phyloP scores from a whole-genome alignment of 2,797 vertebrate species.

The Nyctalus aviator region DNA sequence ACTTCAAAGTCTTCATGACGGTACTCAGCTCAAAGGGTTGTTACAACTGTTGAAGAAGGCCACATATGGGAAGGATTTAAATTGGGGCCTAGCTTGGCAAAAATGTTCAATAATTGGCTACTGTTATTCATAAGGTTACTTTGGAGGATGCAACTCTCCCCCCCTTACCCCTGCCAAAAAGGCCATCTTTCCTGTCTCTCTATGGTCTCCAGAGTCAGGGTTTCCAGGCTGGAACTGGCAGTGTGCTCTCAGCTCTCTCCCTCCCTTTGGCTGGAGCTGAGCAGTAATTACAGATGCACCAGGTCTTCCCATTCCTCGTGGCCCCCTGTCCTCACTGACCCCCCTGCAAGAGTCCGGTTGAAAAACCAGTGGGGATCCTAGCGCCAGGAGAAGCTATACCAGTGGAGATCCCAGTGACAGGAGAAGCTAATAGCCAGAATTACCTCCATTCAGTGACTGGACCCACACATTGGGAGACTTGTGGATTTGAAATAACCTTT shows the following conservation, averaged over 20 bases:
- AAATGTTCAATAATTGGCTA: not conserved
- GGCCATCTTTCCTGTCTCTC: not conserved
- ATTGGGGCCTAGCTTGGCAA: not conserved
- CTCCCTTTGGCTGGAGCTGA: not conserved
- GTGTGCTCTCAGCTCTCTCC: not conserved
- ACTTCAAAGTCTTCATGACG: not conserved
- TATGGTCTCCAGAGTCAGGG: not conserved
- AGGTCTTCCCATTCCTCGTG: not conserved
- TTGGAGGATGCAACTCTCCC: not conserved
- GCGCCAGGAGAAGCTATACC: not conserved
- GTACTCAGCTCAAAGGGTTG: not conserved
- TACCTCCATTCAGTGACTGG: conserved; percentile 31
- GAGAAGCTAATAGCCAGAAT: conserved; percentile 60
- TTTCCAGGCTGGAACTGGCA: not conserved
- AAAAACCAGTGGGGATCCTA: not conserved
- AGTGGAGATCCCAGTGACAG: not conserved
- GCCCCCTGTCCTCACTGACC: not conserved
- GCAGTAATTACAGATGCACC: not conserved
- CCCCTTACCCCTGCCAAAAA: not conserved
- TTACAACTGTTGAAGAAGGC: conserved; percentile 6
- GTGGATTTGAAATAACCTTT: conserved; percentile 57
- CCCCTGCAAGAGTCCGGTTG: not conserved
- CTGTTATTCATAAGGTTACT: not conserved
- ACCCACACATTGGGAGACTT: not conserved
- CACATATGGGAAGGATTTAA: not conserved